Evolutionary conservation across 2,888 invertebrate genomes (phyloP), one percentile per base, ranked within the genome.

Genomic region (Phortica magna): DNA sequence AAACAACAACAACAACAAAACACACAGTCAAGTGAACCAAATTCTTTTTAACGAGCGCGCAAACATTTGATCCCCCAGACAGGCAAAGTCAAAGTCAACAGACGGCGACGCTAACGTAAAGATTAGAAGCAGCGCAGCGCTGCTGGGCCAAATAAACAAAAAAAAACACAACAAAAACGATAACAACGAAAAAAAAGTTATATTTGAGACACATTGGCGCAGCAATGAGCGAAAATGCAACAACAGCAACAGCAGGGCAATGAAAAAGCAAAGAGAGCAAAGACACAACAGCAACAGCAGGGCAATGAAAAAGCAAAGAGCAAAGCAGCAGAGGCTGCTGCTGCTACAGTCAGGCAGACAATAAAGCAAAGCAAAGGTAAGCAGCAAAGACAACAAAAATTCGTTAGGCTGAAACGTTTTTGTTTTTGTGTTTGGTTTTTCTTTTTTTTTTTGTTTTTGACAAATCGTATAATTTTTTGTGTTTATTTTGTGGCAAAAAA

Each of bases 41-140:
- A 88, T 88, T 87, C 83, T 85, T 87, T 88, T 88, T 87, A 88
- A 88, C 87, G 85, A 88, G 87, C 86, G 88, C 82, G 88, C 83
- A 83, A 87, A 82, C 87, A 87, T 87, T 85, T 85, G 85, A 87
- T 83, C 85, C 83, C 82, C 64, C 64, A 72, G 70, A 70, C 75
- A 57, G 53, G 43, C 42, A 59, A 73, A 71, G 68, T 68, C 68
- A 68, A 68, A 73, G 61, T 59, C 42, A 31, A 43, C 61, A 43
- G 68, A n/a, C 53, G 43, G 10, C 17, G 12, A 48, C 48, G 68
- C 22, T 68, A 48, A 12, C 53, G 10, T 53, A 22, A 22, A 70
- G n/a, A 14, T 48, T n/a, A n/a, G 12, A 43, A 17, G 61, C 61
- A 70, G 41, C 43, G 17, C 61, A 59, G 53, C 42, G 42, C 73